phyloP scores from a whole-genome alignment of 2,113 vertebrate genomes.

The Oenanthe melanoleuca region DNA sequence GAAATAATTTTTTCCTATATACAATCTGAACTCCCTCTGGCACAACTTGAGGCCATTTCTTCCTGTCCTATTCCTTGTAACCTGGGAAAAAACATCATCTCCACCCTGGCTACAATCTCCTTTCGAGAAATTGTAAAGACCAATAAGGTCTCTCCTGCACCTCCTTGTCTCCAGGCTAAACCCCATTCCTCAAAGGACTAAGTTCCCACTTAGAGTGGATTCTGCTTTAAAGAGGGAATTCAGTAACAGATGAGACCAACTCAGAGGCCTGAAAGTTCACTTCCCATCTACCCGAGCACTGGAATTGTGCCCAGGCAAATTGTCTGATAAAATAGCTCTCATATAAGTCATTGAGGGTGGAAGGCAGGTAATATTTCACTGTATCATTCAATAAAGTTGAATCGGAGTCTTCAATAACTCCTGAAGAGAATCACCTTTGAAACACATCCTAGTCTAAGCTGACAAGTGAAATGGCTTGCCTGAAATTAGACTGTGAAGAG shows the following conservation, averaged over 20 bases:
- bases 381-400: background rate
- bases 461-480: constrained; percentile 11
- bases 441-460: background rate
- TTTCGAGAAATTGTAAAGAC: background rate
- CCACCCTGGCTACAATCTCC: background rate
- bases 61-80: background rate
- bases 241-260: background rate
- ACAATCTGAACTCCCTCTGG: background rate
- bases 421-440: constrained; percentile 7
- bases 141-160: background rate
- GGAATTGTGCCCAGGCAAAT: background rate
- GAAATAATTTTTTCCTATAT: background rate
- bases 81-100: background rate
- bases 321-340: background rate
- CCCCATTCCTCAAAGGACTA: background rate
- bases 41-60: background rate
- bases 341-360: background rate
- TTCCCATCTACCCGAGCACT: background rate
- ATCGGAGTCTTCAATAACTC: constrained; percentile 32
- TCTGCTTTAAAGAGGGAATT: background rate
- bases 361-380: constrained; percentile 1
- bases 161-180: background rate
- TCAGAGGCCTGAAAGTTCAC: constrained; percentile 2
- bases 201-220: background rate
- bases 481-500: background rate